These are phyloP conservation scores for Borostomias antarcticus DNA, from an alignment of 2,797 vertebrate genomes.

Conservation along the genomic window DNA sequence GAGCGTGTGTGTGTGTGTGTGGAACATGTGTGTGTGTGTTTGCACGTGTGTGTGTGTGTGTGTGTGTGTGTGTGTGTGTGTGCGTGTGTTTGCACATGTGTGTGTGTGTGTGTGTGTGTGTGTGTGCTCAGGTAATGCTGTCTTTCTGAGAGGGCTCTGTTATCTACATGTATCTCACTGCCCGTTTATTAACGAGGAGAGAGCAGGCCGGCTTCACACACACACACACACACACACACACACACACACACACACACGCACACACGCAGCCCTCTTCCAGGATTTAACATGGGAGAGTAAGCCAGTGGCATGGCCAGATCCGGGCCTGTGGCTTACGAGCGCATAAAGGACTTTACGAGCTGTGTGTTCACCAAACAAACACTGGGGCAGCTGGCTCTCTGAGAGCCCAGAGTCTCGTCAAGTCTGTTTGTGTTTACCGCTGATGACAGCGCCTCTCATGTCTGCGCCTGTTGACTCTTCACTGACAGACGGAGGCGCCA, in stretches of 20 bases:
- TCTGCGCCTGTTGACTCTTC: neutral
- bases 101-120: neutral
- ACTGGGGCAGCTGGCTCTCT: neutral
- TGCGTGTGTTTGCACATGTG: neutral
- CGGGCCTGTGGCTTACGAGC: neutral
- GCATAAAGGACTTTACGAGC: neutral
- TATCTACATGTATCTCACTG: neutral
- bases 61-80: neutral
- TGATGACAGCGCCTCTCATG: neutral
- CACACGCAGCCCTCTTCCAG: slow-evolving; percentile 2
- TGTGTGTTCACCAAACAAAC: neutral
- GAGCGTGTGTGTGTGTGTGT: neutral
- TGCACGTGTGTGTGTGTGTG: neutral
- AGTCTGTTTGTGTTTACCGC: neutral
- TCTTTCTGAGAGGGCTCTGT: too few species aligned
- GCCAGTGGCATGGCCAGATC: neutral
- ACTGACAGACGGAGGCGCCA: neutral
- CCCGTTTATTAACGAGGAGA: slow-evolving; percentile 2
- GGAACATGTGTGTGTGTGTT: neutral
- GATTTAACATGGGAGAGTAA: neutral
- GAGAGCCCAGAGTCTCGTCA: neutral
- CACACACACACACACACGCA: neutral
- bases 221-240: too few species aligned
- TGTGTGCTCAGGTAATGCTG: too few species aligned
- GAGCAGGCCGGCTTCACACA: neutral